Evolutionary conservation across 2,888 invertebrate genomes (phyloP).

Genomic region (Notodonta dromedarius): DNA sequence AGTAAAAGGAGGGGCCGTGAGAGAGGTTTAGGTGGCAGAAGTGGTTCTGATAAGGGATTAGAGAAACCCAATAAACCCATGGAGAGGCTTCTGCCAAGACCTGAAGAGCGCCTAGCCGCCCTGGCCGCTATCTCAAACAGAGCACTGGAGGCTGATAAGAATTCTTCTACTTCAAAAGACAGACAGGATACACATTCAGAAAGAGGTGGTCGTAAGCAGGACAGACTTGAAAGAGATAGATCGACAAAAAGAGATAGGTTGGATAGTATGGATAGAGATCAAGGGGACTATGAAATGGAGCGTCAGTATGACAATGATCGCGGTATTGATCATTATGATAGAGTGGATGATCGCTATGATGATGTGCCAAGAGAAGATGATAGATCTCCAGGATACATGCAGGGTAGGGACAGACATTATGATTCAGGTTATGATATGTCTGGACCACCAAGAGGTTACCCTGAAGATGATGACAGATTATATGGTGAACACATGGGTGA

Average conservation of each 20-base stretch:
- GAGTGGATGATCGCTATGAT: constrained; percentile 76
- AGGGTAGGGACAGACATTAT: constrained; percentile 76
- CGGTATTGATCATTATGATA: constrained; percentile 78
- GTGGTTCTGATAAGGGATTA: constrained; percentile 79
- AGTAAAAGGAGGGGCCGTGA: constrained; percentile 80
- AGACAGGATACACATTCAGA: constrained; percentile 77
- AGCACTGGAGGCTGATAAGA: constrained; percentile 74
- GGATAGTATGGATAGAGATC: constrained; percentile 77
- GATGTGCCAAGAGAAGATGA: constrained; percentile 74
- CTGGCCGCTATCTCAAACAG: constrained; percentile 82
- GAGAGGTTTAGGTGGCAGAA: constrained; percentile 74
- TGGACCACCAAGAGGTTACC: constrained; percentile 77
- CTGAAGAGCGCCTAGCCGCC: constrained; percentile 86
- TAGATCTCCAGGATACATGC: constrained; percentile 73
- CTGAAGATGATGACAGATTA: constrained; percentile 82
- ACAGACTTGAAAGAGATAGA: constrained; percentile 79
- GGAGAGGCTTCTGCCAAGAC: constrained; percentile 86
- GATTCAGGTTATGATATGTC: constrained; percentile 75
- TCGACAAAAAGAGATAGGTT: constrained; percentile 78
- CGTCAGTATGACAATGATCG: constrained; percentile 78
- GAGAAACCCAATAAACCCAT: constrained; percentile 86
- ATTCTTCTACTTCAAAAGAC: constrained; percentile 75
- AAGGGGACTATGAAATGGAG: constrained; percentile 77
- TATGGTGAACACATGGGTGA: constrained; percentile 78
- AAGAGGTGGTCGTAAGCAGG: constrained; percentile 76